A percentile compares a stretch with the other conserved stretches of the same genome.
phyloP scores from a whole-genome alignment of 2,113 vertebrate species.

The Pycnonotus jocosus region DNA sequence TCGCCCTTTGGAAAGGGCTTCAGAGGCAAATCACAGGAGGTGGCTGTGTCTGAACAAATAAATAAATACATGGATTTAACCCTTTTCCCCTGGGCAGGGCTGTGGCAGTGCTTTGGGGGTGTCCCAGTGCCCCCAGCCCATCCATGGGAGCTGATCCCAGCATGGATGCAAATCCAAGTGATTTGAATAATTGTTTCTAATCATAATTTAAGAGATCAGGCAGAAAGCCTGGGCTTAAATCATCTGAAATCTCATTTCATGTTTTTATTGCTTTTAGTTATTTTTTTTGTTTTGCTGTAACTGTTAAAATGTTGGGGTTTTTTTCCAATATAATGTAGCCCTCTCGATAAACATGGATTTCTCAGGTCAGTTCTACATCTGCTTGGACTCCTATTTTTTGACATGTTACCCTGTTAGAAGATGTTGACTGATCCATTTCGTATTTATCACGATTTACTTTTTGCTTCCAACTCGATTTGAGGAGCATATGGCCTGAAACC shows the following conservation, averaged over 20 bases:
- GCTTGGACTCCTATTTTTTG: constrained; percentile 21
- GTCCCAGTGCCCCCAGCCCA: not conserved
- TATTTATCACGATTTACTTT: constrained; percentile 12
- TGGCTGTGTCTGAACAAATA: not conserved
- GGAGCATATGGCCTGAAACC: constrained; percentile 40
- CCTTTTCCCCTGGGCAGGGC: not conserved
- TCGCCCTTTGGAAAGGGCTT: not conserved
- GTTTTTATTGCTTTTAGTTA: not conserved
- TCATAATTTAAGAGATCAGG: not conserved
- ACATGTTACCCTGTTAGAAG: not conserved
- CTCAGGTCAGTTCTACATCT: constrained; percentile 36
- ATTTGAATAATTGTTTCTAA: not conserved
- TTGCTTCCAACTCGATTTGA: not conserved
- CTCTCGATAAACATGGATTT: not conserved
- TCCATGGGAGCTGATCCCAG: rapidly evolving
- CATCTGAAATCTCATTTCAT: not conserved
- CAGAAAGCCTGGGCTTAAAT: not conserved
- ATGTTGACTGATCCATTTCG: constrained; percentile 24
- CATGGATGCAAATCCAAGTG: not conserved
- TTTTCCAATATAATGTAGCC: not conserved
- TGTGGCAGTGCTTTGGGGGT: no score
- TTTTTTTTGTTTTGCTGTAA: not conserved
- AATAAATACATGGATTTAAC: not conserved
- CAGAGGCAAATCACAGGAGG: rapidly evolving
- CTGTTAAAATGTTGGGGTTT: not conserved